Evolutionary conservation across 2,113 vertebrate species (phyloP), one percentile per base, ranked within the genome.

Genomic region (Orycteropus afer): DNA sequence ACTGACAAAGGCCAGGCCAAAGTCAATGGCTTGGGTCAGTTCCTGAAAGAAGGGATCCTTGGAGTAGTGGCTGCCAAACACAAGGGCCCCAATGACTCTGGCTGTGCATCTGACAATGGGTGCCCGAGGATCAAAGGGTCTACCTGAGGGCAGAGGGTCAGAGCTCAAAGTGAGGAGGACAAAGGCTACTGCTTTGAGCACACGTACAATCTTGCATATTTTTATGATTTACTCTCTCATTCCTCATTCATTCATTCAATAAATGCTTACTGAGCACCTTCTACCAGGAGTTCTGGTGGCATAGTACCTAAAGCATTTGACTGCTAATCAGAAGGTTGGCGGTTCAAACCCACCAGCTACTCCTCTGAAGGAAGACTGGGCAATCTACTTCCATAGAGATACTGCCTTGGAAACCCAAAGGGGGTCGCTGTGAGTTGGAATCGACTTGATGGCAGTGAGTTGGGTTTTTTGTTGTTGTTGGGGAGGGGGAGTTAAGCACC

Each of bases 1-100:
- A 34, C 95, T 95, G 83, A 96, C 96, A 45, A 97, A 97, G 77
- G 97, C 97, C 95, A 98, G 86, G 82, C 97, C 71, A 14, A 0
- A 59, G 89, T 96, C 67, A 0, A 89, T 97, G 84, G 92, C 93
- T 61, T 0, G 76, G 53, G 96, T 95, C 89, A 98, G 53, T 63
- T 98, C 93, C n/a, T 89, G 95, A 85, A 98, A 98, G 86, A 94
- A 97, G 90, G 97, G 71, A 47, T 98, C 98, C 25, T 98, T 96
- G 87, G 97, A 93, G 87, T 98, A 98, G 74, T 67, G 85, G 89
- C 86, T 95, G 78, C 98, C 96, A 78, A 98, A 98, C 78, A 98
- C 89, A 3, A 98, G 40, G 76, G 88, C 92, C 95, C 94, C 96
- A 47, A 93, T 98, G 32, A 98, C 97, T 81, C 97, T 98, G 78